Percentiles rank a stretch among this genome's conserved stretches.
phyloP scores from a whole-genome alignment of 2,888 invertebrate genomes.

The Sipha maydis region DNA sequence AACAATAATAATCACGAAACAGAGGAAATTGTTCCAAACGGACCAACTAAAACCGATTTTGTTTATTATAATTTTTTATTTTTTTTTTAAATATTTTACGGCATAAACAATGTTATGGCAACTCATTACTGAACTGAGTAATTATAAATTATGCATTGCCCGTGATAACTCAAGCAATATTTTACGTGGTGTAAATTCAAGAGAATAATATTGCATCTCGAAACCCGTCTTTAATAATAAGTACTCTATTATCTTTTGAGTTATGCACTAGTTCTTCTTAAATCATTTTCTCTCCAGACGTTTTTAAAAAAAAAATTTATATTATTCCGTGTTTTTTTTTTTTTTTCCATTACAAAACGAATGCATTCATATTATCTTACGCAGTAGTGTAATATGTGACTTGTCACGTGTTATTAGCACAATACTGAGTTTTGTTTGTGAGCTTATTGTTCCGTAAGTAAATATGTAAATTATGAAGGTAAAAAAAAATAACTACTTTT shows the following conservation, averaged over 20 bases:
- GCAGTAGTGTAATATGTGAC: not conserved
- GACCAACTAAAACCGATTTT: not conserved
- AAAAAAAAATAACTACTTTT: not conserved
- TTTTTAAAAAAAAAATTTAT: not conserved
- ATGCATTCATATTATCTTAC: not conserved
- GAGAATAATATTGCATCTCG: not conserved
- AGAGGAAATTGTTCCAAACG: conserved; percentile 49
- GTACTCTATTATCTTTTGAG: not conserved
- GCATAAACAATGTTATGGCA: not conserved
- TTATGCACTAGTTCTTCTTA: not conserved
- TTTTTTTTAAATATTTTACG: too few species aligned
- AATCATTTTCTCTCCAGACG: not conserved
- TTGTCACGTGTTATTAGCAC: not conserved
- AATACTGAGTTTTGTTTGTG: not conserved
- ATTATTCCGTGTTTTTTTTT: too few species aligned
- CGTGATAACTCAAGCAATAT: too few species aligned
- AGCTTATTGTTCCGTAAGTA: not conserved
- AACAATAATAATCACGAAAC: not conserved
- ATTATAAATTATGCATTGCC: not conserved
- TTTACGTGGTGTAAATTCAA: not conserved
- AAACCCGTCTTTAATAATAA: conserved; percentile 3
- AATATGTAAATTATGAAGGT: not conserved
- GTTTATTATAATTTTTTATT: not conserved
- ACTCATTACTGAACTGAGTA: not conserved
- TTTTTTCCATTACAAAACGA: not conserved